phyloP scores from a whole-genome alignment of 2,797 vertebrate species.

The Salarias fasciatus region DNA sequence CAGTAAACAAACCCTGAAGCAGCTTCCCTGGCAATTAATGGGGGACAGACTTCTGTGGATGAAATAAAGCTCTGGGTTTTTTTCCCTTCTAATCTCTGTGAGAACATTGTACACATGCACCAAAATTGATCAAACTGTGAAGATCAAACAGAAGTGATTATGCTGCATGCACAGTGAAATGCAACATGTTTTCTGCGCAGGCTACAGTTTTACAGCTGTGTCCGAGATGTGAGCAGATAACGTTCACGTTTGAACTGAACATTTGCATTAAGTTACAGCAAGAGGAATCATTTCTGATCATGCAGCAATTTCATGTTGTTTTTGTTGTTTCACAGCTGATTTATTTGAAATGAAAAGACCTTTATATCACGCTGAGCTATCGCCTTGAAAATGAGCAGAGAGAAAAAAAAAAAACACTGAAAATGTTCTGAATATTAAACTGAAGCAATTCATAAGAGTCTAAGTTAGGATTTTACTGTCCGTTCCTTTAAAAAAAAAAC shows the following conservation, averaged over 20 bases:
- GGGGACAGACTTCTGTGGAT: constrained; percentile 22
- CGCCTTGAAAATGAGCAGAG: constrained; percentile 43
- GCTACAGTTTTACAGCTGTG: neutral
- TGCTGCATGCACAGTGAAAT: constrained; percentile 2
- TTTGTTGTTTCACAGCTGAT: constrained; percentile 23
- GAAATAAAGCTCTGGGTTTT: constrained; percentile 1
- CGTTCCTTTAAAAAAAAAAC: constrained; percentile 30
- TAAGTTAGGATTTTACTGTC: constrained; percentile 40
- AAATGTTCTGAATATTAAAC: constrained; percentile 40
- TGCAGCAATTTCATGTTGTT: too few relatives aligned
- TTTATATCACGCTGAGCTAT: constrained; percentile 39
- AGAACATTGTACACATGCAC: constrained; percentile 1
- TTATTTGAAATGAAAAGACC: constrained; percentile 21
- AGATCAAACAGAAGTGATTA: constrained; percentile 1
- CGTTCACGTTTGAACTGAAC: constrained; percentile 1
- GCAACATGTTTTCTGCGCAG: neutral
- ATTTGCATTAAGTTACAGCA: neutral
- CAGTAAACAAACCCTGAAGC: constrained; percentile 47
- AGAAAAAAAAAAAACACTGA: too few relatives aligned
- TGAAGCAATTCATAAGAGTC: constrained; percentile 15
- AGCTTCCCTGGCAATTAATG: constrained; percentile 29
- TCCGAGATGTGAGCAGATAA: neutral
- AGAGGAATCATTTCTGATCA: too few relatives aligned
- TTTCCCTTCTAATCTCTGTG: neutral
- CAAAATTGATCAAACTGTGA: constrained; percentile 11